These are phyloP conservation scores for Riptortus pedestris DNA, from an alignment of 1,140 invertebrate genomes.

Conservation along the genomic window DNA sequence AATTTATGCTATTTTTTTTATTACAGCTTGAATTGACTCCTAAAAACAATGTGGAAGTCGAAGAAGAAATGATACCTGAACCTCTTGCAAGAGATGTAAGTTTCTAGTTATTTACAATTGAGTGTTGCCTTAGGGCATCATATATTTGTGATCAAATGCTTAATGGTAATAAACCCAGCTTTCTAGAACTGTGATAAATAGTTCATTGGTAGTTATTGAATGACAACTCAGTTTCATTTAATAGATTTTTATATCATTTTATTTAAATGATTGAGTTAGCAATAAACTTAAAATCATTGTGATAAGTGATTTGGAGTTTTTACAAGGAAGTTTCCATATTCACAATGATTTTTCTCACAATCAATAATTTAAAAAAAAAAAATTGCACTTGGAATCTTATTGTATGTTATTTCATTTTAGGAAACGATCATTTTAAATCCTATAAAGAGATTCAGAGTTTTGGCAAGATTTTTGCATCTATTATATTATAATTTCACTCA, in stretches of 20 bases:
- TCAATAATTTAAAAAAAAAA: too few relatives aligned
- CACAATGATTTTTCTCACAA: too few relatives aligned
- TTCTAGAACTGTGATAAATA: background rate
- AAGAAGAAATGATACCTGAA: background rate
- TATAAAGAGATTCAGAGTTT: too few relatives aligned
- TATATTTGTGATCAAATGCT: background rate
- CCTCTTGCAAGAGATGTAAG: slow-evolving; percentile 6
- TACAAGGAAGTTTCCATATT: too few relatives aligned
- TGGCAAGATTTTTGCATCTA: too few relatives aligned
- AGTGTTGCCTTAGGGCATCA: background rate
- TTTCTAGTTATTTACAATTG: background rate
- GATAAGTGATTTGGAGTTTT: too few relatives aligned
- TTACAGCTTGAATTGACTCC: background rate
- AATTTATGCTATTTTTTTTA: background rate
- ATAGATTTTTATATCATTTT: background rate
- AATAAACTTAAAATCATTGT: too few relatives aligned
- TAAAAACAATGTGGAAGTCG: background rate
- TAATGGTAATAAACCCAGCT: background rate
- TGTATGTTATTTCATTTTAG: too few relatives aligned
- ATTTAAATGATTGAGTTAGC: background rate
- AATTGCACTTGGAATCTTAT: too few relatives aligned
- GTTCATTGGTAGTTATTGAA: background rate
- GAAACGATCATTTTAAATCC: too few relatives aligned
- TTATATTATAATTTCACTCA: too few relatives aligned
- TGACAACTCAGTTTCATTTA: background rate